Percentiles rank a stretch among this genome's conserved stretches.
Evolutionary conservation across 2,797 vertebrate species (phyloP).

Genomic region (Brotula barbata): DNA sequence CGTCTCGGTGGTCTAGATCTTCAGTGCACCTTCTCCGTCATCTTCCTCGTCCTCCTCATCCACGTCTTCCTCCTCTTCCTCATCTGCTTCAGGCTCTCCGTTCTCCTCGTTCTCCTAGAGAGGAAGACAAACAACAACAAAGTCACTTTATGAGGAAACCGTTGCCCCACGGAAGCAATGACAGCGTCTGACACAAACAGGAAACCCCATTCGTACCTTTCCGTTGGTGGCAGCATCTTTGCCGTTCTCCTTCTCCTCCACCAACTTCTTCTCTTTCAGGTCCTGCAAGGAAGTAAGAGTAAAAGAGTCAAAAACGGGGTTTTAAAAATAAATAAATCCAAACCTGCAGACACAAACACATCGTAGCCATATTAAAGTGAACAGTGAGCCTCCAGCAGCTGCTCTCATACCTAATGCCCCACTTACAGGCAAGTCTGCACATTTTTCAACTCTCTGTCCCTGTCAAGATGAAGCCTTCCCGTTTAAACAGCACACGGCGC

Average conservation of each 20-base stretch:
- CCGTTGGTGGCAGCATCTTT: slow-evolving; percentile 91
- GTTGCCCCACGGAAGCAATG: too few relatives aligned
- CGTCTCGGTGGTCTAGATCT: too few relatives aligned
- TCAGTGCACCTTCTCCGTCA: slow-evolving; percentile 85
- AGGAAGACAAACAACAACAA: too few relatives aligned
- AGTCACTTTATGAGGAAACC: too few relatives aligned
- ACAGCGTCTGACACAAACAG: too few relatives aligned
- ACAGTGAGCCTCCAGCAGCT: too few relatives aligned
- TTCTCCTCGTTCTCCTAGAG: slow-evolving; percentile 92
- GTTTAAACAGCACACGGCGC: slow-evolving; percentile 63
- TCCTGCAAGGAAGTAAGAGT: slow-evolving; percentile 74
- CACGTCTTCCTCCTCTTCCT: slow-evolving; percentile 92
- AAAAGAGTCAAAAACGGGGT: not conserved
- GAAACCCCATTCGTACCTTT: slow-evolving; percentile 72
- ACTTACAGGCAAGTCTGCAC: slow-evolving; percentile 22
- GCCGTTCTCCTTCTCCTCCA: slow-evolving; percentile 93
- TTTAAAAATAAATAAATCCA: not conserved
- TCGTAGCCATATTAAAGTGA: too few relatives aligned
- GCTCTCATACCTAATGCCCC: slow-evolving; percentile 43
- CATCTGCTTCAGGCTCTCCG: slow-evolving; percentile 91
- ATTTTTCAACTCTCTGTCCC: slow-evolving; percentile 8
- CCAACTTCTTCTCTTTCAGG: slow-evolving; percentile 92
- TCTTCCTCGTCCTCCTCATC: slow-evolving; percentile 95
- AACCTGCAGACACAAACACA: too few relatives aligned
- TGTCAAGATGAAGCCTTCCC: slow-evolving; percentile 32